phyloP scores from a whole-genome alignment of 2,797 vertebrate species.

The Meda fulgida region DNA sequence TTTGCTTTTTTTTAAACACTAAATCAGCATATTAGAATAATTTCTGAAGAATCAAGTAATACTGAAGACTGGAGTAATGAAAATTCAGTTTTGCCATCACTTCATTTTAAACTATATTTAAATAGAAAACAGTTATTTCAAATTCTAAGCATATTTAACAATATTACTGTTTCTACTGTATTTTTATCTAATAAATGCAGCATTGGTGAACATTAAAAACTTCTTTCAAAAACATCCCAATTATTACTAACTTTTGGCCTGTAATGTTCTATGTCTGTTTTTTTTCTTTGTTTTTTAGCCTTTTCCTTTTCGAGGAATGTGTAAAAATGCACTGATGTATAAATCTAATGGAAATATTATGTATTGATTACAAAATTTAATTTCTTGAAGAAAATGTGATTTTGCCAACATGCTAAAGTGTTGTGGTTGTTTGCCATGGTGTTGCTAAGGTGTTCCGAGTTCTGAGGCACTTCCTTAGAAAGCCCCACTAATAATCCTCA shows the following conservation, averaged over 20 bases:
- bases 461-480: not conserved
- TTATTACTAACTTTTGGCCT: too few species aligned
- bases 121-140: too few species aligned
- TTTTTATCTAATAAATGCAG: not conserved
- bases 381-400: too few species aligned
- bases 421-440: too few species aligned
- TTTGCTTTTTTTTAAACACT: not conserved
- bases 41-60: not conserved
- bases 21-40: not conserved
- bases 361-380: too few species aligned
- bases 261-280: not conserved
- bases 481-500: not conserved
- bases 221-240: not conserved
- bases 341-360: not conserved
- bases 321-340: not conserved
- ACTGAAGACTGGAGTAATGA: too few species aligned
- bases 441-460: not conserved
- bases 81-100: too few species aligned
- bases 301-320: not conserved
- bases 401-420: too few species aligned
- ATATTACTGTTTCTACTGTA: not conserved
- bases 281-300: not conserved
- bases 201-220: too few species aligned
- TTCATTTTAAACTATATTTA: too few species aligned
- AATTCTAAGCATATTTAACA: too few species aligned